These are phyloP conservation scores for Ooceraea biroi DNA, from an alignment of 1,140 invertebrate species.

Conservation along the genomic window DNA sequence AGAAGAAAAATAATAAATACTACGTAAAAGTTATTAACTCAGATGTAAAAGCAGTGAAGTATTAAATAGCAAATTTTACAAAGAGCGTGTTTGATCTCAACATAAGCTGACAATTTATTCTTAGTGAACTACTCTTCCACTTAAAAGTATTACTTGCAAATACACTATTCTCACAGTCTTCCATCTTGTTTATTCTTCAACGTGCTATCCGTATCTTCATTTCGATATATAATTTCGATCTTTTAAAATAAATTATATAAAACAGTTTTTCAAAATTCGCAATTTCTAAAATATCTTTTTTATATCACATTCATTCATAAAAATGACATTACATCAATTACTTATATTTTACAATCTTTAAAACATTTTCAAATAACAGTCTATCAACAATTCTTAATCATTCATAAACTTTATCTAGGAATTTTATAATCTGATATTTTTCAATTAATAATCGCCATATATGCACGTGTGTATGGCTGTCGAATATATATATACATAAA, in stretches of 20 bases:
- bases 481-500: slow-evolving; percentile 10
- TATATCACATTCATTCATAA: background rate
- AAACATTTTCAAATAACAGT: slow-evolving; percentile 28
- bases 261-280: background rate
- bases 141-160: slow-evolving; percentile 6
- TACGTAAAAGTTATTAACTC: slow-evolving; percentile 2
- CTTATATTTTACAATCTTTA: background rate
- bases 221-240: background rate
- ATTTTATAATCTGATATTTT: background rate
- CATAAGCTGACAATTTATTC: background rate
- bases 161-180: background rate
- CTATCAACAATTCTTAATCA: background rate
- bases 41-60: background rate
- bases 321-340: background rate
- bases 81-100: background rate
- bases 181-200: background rate
- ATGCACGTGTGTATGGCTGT: background rate
- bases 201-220: background rate
- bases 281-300: background rate
- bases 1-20: slow-evolving; percentile 30
- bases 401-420: background rate
- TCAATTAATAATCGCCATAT: background rate
- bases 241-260: background rate
- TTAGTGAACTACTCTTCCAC: background rate
- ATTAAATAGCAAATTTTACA: background rate